A percentile compares a stretch with the other conserved stretches of the same genome.
Conservation (phyloP, 2,888 invertebrate species). For the Eilema caniola region DNA sequence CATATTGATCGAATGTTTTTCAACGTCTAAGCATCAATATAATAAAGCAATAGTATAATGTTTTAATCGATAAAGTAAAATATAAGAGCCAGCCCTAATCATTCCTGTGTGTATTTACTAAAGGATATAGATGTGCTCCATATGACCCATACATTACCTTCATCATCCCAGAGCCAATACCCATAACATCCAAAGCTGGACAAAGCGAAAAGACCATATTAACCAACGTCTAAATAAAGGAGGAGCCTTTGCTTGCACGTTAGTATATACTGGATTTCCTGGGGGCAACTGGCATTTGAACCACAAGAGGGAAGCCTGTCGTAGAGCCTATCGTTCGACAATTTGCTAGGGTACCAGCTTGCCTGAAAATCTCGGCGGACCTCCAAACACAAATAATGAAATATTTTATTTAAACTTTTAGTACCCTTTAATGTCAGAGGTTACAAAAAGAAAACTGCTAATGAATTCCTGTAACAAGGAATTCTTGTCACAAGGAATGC, state of each 20-base stretch:
- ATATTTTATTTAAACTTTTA: too few relatives aligned
- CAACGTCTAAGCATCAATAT: constrained; percentile 45
- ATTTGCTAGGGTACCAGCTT: background rate
- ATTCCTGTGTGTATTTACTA: background rate
- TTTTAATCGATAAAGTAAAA: background rate
- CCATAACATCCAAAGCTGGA: background rate
- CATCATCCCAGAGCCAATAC: background rate
- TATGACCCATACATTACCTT: background rate
- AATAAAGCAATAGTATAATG: too few relatives aligned
- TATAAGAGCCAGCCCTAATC: background rate
- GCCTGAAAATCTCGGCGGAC: too few relatives aligned
- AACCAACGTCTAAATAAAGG: too few relatives aligned
- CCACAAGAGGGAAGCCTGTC: background rate
- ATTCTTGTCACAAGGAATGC: background rate
- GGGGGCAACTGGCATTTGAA: background rate
- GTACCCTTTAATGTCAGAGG: too few relatives aligned
- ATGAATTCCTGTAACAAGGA: background rate
- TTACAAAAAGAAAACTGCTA: background rate
- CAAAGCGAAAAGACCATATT: too few relatives aligned
- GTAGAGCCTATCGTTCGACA: background rate
- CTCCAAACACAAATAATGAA: too few relatives aligned
- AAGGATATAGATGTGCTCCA: background rate
- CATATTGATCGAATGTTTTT: constrained; percentile 58
- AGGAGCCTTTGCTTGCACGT: too few relatives aligned
- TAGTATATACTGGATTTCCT: background rate